phyloP scores from a whole-genome alignment of 2,113 vertebrate genomes.

The Apodemus sylvaticus region DNA sequence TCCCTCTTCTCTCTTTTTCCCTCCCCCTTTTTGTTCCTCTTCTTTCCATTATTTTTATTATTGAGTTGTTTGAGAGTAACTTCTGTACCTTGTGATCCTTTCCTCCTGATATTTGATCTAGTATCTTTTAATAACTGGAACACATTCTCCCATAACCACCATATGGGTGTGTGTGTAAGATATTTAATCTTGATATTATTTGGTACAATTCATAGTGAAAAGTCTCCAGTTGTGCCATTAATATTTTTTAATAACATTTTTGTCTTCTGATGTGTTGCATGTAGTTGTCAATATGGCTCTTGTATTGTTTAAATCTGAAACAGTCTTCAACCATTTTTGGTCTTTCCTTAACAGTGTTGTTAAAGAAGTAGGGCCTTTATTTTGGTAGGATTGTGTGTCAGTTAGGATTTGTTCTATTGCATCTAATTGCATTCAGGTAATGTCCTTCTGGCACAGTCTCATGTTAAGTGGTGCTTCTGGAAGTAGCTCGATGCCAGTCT shows the following conservation, averaged over 20 bases:
- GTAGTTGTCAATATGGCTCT: neutral
- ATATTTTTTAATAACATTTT: conserved; percentile 29
- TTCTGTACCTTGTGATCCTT: neutral
- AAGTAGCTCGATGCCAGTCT: neutral
- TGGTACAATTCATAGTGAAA: neutral
- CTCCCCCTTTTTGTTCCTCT: neutral
- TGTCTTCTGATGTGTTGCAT: neutral
- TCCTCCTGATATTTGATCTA: neutral
- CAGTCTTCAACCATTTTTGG: neutral
- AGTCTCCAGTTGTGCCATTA: neutral
- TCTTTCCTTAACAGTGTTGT: neutral
- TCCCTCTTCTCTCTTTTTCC: neutral
- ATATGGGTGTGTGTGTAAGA: neutral
- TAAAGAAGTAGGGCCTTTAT: neutral
- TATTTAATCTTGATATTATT: conserved; percentile 12
- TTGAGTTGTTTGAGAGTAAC: conserved; percentile 13
- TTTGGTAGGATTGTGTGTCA: neutral
- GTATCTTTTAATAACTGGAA: neutral
- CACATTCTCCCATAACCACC: neutral
- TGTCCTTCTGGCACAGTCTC: neutral
- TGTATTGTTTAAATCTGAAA: conserved; percentile 22
- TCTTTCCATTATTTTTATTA: neutral
- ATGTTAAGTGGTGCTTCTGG: neutral
- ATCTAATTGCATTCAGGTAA: neutral
- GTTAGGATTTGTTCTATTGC: neutral